Base-by-base conservation (phyloP, 2,113 vertebrate species). In the Hippocampus barbouri region DNA sequence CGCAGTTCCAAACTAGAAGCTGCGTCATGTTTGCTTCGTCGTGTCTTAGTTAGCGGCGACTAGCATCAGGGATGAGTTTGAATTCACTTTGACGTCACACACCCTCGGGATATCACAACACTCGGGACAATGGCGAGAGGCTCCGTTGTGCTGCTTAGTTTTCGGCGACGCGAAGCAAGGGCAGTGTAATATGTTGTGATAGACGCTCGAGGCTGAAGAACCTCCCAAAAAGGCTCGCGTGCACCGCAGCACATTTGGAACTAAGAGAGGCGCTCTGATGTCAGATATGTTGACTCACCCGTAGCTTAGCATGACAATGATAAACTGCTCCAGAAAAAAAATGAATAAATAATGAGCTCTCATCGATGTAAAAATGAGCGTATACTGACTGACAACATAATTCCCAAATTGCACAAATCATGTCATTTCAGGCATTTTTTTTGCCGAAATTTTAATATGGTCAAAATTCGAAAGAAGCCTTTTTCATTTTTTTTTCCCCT, bases 121-220 rank as follows among this genome's bases (percentile, higher is more conserved):
- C 30, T 34, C 30, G 5, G 40, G 21, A 76, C 69, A 54, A 45
- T 15, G 61, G 41, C 25, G 27, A 18, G 27, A 8, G 1, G 0
- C 45, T 53, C 34, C 61, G 10, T 70, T 27, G 14, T 25, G 56
- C 71, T 74, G 75, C 66, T 66, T 45, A n/a, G 15, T 65, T 74
- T 76, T 18, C 78, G 64, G 72, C n/a, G 70, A 67, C 62, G 76
- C 70, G 79, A 82, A 67, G 56, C 56, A 57, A 12, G 51, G 66
- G 59, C 66, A 76, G 61, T 47, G 45, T 82, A 54, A 87, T 77
- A 71, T 75, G 81, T 77, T 75, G 57, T 78, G 81, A 86, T 70
- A 40, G 78, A 41, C 0, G 65, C 79, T 83, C 18, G 14, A 51
- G 69, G 83, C 66, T 30, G 54, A 70, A 51, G 8, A 8, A 38